Conservation (phyloP, 2,888 invertebrate genomes). For the Ormyrus pomaceus region DNA sequence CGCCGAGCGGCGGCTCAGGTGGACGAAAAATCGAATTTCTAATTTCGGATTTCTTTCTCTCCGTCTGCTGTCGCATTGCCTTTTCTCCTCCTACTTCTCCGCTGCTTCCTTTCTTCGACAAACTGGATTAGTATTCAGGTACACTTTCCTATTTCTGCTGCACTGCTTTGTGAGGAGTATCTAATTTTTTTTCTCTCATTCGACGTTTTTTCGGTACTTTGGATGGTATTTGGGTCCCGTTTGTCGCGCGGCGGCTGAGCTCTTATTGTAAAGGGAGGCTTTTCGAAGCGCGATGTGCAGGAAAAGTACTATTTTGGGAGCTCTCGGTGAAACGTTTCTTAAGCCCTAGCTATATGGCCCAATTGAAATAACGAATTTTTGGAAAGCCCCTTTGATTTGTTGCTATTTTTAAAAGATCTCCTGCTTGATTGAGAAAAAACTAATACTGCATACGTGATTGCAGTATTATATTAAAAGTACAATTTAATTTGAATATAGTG, state of each 20-base stretch:
- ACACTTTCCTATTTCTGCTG: conserved; percentile 43
- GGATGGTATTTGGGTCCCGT: conserved; percentile 40
- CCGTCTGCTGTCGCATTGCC: neutral
- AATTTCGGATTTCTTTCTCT: conserved; percentile 48
- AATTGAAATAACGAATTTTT: too few species aligned
- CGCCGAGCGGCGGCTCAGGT: conserved; percentile 25
- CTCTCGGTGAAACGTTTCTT: too few species aligned
- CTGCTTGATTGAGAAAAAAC: too few species aligned
- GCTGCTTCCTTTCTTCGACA: conserved; percentile 33
- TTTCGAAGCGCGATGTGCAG: neutral
- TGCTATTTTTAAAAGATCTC: too few species aligned
- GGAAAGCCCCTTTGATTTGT: too few species aligned
- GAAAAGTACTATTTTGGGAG: too few species aligned
- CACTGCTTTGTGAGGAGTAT: conserved; percentile 36
- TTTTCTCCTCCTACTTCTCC: neutral
- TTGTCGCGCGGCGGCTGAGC: conserved; percentile 26
- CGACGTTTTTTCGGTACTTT: conserved; percentile 43
- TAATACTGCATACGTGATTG: too few species aligned
- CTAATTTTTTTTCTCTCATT: conserved; percentile 44
- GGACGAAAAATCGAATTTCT: conserved; percentile 53
- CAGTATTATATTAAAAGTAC: too few species aligned
- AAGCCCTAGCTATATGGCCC: too few species aligned
- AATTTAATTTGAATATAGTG: too few species aligned
- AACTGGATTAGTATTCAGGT: conserved; percentile 57
- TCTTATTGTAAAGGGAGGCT: conserved; percentile 20